A percentile compares a stretch with the other conserved stretches of the same genome.
Evolutionary conservation across 1,140 invertebrate species (phyloP).

Genomic region (Rhagoletis pomonella): DNA sequence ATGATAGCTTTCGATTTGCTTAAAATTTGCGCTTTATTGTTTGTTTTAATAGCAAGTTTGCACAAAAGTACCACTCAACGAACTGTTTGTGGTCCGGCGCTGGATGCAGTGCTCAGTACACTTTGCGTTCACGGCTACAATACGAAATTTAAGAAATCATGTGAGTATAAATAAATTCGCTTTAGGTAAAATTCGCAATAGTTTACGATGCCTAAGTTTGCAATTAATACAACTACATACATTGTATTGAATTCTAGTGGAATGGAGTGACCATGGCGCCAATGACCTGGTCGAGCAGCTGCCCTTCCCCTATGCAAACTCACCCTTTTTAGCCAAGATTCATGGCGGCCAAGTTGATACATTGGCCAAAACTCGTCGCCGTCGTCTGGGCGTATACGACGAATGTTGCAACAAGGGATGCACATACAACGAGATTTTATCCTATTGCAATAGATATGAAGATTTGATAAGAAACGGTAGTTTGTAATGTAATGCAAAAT

Average conservation of each 20-base stretch:
- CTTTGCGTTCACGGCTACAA: slow-evolving; percentile 20
- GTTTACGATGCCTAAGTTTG: too few relatives aligned
- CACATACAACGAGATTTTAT: slow-evolving; percentile 55
- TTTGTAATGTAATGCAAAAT: too few relatives aligned
- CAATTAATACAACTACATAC: not conserved
- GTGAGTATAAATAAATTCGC: not conserved
- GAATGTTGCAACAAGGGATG: slow-evolving; percentile 64
- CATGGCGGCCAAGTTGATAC: slow-evolving; percentile 57
- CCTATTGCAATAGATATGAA: slow-evolving; percentile 60
- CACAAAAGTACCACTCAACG: not conserved
- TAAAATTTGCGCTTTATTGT: not conserved
- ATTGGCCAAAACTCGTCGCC: slow-evolving; percentile 61
- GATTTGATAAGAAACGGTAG: too few relatives aligned
- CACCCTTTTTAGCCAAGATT: slow-evolving; percentile 55
- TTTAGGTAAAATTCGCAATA: too few relatives aligned
- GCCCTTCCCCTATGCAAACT: slow-evolving; percentile 45
- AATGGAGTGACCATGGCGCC: not conserved
- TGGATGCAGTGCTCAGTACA: slow-evolving; percentile 2
- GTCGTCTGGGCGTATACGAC: slow-evolving; percentile 64
- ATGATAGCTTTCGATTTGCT: not conserved
- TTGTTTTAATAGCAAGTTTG: not conserved
- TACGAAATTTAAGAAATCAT: not conserved
- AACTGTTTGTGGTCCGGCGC: not conserved
- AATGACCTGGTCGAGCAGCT: slow-evolving; percentile 24
- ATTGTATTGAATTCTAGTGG: not conserved